A percentile compares a stretch with the other conserved stretches of the same genome.
phyloP scores from a whole-genome alignment of 2,888 invertebrate species.

The Lithophane leautieri region DNA sequence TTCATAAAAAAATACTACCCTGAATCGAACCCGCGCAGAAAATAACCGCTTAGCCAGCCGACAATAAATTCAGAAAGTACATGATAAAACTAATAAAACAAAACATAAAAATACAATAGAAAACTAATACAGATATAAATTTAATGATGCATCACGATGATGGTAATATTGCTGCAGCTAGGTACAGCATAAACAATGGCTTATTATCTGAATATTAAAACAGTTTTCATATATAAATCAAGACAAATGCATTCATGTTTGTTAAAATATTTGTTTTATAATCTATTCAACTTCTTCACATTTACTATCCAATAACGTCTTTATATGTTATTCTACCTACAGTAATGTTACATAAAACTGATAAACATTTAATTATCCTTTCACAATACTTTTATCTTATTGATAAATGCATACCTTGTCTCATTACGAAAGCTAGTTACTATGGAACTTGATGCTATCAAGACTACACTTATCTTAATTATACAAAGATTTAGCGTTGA shows the following conservation, averaged over 20 bases:
- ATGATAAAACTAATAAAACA: neutral
- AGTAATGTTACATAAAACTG: conserved; percentile 22
- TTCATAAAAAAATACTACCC: neutral
- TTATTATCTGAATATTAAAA: neutral
- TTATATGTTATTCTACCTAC: conserved; percentile 2
- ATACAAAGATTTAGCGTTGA: conserved; percentile 23
- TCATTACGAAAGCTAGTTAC: conserved; percentile 40
- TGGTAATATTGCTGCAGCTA: neutral
- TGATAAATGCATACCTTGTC: conserved; percentile 40
- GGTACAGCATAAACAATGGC: conserved; percentile 25
- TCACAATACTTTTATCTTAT: conserved; percentile 43
- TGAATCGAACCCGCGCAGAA: neutral
- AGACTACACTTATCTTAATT: conserved; percentile 11
- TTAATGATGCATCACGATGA: conserved; percentile 15
- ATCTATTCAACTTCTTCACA: neutral
- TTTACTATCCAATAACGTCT: neutral
- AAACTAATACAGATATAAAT: neutral
- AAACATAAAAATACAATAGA: conserved; percentile 3
- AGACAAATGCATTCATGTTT: conserved; percentile 1
- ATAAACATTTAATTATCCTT: conserved; percentile 51
- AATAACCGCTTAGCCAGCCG: neutral
- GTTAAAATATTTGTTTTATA: neutral
- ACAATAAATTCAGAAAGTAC: neutral
- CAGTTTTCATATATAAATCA: conserved; percentile 4
- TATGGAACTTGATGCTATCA: conserved; percentile 30